phyloP scores from a whole-genome alignment of 2,888 invertebrate species.

The Busseola fusca region DNA sequence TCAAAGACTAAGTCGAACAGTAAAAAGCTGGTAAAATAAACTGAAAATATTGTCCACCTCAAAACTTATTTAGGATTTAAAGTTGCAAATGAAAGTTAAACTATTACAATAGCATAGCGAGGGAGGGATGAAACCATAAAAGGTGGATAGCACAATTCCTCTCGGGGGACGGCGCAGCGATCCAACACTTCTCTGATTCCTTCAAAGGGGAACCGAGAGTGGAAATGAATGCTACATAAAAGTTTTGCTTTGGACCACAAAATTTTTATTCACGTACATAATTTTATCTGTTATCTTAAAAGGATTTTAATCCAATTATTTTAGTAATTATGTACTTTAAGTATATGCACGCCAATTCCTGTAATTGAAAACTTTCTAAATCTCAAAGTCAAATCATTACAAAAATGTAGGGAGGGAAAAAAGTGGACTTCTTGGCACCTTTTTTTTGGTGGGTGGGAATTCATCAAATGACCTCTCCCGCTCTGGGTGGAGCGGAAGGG shows the following conservation, averaged over 20 bases:
- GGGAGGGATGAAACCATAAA: conserved; percentile 37
- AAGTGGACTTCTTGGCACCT: too few species aligned
- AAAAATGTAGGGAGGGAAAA: background rate
- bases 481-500: too few species aligned
- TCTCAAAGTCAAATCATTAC: background rate
- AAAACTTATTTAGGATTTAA: conserved; percentile 17
- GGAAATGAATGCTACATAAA: conserved; percentile 5
- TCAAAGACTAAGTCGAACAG: background rate
- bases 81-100: conserved; percentile 20
- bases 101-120: conserved; percentile 22
- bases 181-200: conserved; percentile 34
- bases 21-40: conserved; percentile 2
- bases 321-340: background rate
- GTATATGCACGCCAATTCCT: background rate
- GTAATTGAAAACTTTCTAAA: background rate
- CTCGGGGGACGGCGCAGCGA: conserved; percentile 20
- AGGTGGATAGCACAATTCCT: conserved; percentile 41
- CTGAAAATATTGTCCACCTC: conserved; percentile 3
- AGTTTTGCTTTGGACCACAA: background rate
- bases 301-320: background rate
- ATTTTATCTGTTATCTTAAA: background rate
- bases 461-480: too few species aligned
- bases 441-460: too few species aligned
- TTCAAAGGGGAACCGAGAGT: conserved; percentile 17
- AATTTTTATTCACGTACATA: background rate